Percentiles rank a stretch among this genome's conserved stretches.
Conservation (phyloP, 2,888 invertebrate genomes). For the Sinotaia quadrata region DNA sequence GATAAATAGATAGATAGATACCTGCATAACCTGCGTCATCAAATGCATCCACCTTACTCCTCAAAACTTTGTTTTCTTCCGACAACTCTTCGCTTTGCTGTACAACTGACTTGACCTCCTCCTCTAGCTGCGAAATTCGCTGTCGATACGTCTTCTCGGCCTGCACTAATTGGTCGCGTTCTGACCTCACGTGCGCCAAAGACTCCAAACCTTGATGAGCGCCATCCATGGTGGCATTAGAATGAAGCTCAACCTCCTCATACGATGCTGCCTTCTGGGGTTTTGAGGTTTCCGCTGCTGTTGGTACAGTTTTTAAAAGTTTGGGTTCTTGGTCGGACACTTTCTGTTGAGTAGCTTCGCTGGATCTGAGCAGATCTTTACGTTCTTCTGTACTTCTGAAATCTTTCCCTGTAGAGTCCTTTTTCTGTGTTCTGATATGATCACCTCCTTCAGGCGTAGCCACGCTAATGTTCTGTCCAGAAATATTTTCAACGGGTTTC, state of each 20-base stretch:
- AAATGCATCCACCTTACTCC: slow-evolving; percentile 44
- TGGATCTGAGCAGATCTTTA: too few relatives aligned
- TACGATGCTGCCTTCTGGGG: neutral
- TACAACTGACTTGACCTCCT: slow-evolving; percentile 56
- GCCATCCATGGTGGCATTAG: too few relatives aligned
- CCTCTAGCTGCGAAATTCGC: slow-evolving; percentile 59
- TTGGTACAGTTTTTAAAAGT: neutral
- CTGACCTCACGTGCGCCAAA: slow-evolving; percentile 51
- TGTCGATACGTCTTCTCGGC: slow-evolving; percentile 53
- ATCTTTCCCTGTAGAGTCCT: too few relatives aligned
- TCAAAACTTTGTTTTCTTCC: slow-evolving; percentile 48
- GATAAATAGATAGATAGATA: neutral
- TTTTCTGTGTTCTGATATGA: too few relatives aligned
- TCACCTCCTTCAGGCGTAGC: too few relatives aligned
- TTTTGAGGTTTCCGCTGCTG: neutral
- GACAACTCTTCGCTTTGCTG: slow-evolving; percentile 52
- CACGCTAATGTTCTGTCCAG: too few relatives aligned
- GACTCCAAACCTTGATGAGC: too few relatives aligned
- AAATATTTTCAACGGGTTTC: too few relatives aligned
- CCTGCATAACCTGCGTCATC: slow-evolving; percentile 30
- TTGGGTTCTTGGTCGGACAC: neutral
- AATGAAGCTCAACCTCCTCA: slow-evolving; percentile 14
- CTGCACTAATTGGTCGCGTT: slow-evolving; percentile 51
- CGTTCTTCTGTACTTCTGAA: too few relatives aligned
- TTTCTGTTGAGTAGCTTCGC: too few relatives aligned